Base-by-base conservation (phyloP, 2,113 vertebrate species). In the Nibea albiflora region DNA sequence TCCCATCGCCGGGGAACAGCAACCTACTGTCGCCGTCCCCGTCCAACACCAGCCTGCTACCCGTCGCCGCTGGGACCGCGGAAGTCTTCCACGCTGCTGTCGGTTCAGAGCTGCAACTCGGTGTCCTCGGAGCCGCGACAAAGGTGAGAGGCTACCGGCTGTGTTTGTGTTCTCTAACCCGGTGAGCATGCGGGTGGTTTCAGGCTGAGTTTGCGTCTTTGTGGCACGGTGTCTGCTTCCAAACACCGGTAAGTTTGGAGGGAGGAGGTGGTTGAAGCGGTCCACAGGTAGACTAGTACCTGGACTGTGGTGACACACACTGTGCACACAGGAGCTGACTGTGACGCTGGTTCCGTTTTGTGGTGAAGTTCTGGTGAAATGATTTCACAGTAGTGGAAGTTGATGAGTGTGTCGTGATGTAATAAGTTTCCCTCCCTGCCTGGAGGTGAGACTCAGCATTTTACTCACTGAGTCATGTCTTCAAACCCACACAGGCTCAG, bases 121-220 rank as follows among this genome's bases (percentile, higher is more conserved):
- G 93, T 96, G 74, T 92, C 95, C 49, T 91, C 96, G 28, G 96
- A 97, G 15, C 88, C 94, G 5, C 90, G 95, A 71, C 97, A 96
- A 62, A 96, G 97, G 97, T 97, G 88, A 95, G 93, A 90, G 1
- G 16, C 2, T 7, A 44, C n/a, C 10, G 7, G 11, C 16, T 31
- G 15, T 50, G 58, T 12, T 6, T 24, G 8, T 19, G 19, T 46
- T 31, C 0, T 11, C 6, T 19, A 1, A 11, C 42, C 19, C 1
- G n/a, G n/a, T n/a, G n/a, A n/a, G n/a, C n/a, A n/a, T n/a, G n/a
- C n/a, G 64, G 19, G 4, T 15, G 11, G 62, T 16, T 28, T 20
- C 22, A n/a, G n/a, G n/a, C n/a, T n/a, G n/a, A n/a, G n/a, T n/a
- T n/a, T n/a, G n/a, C n/a, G n/a, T n/a, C n/a, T n/a, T n/a, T n/a